These are phyloP conservation scores for Malthinus seriepunctatus DNA, from an alignment of 2,888 invertebrate genomes.

Conservation along the genomic window DNA sequence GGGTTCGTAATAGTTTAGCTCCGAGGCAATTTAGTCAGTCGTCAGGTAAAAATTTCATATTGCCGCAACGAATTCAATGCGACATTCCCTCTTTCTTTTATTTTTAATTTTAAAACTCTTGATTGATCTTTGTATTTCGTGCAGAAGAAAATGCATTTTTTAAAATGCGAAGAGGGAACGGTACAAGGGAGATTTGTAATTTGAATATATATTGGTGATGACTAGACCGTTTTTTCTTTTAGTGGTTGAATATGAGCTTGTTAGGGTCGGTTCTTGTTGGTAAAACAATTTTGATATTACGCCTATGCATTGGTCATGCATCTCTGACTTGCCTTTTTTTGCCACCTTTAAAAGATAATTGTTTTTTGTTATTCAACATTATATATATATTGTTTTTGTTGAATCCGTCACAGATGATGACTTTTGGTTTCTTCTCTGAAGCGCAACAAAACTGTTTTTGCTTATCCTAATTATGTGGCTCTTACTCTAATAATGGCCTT, in stretches of 20 bases:
- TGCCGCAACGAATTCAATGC: too few relatives aligned
- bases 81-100: not conserved
- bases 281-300: constrained; percentile 26
- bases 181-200: constrained; percentile 46
- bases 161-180: constrained; percentile 19
- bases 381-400: constrained; percentile 21
- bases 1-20: constrained; percentile 48
- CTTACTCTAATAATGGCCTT: constrained; percentile 20
- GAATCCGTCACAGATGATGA: constrained; percentile 28
- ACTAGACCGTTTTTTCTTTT: constrained; percentile 42
- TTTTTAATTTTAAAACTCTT: constrained; percentile 25
- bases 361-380: constrained; percentile 27
- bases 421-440: constrained; percentile 22
- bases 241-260: constrained; percentile 30
- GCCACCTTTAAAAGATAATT: constrained; percentile 26
- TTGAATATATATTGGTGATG: constrained; percentile 53
- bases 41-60: constrained; percentile 19
- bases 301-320: constrained; percentile 29
- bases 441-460: constrained; percentile 28
- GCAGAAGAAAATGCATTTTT: constrained; percentile 43
- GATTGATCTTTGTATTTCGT: constrained; percentile 51
- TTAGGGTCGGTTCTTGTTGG: constrained; percentile 24
- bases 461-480: constrained; percentile 26
- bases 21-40: constrained; percentile 39
- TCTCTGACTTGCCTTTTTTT: constrained; percentile 28